A percentile compares a stretch with the other conserved stretches of the same genome.
These are phyloP conservation scores for Hydrotaea diabolus DNA, from an alignment of 2,888 invertebrate genomes.

Conservation along the genomic window DNA sequence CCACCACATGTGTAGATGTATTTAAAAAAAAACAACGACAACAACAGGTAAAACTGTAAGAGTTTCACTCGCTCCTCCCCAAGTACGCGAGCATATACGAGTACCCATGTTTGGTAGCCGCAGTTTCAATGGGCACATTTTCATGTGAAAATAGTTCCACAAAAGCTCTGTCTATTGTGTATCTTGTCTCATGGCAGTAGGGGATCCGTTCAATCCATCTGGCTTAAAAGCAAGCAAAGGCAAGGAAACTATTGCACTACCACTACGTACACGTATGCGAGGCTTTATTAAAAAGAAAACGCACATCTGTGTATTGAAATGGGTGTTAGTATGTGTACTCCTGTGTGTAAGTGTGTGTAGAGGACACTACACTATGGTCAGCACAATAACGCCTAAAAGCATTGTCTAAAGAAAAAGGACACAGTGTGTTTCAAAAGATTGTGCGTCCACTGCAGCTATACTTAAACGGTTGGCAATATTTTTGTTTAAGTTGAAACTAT, in stretches of 20 bases:
- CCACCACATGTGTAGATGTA: no score
- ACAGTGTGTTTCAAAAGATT: not conserved
- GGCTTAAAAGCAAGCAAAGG: not conserved
- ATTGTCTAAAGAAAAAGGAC: not conserved
- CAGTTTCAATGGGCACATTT: no score
- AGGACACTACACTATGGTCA: slow-evolving; percentile 5
- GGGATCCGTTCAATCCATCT: not conserved
- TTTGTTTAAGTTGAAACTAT: no score
- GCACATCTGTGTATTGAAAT: not conserved
- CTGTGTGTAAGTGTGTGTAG: not conserved
- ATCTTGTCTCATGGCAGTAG: not conserved
- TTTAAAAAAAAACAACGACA: no score
- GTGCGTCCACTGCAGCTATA: no score
- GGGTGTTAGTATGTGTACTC: not conserved
- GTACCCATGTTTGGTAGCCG: no score
- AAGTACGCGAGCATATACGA: not conserved
- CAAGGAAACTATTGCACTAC: slow-evolving; percentile 8
- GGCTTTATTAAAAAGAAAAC: not conserved
- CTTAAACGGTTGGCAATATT: no score
- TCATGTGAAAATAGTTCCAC: not conserved
- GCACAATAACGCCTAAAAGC: slow-evolving; percentile 19
- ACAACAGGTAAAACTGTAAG: slow-evolving; percentile 66
- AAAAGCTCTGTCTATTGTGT: not conserved
- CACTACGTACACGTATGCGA: not conserved
- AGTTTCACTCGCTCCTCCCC: slow-evolving; percentile 28